phyloP scores from a whole-genome alignment of 2,113 vertebrate species.

The Microcebus jonahi region DNA sequence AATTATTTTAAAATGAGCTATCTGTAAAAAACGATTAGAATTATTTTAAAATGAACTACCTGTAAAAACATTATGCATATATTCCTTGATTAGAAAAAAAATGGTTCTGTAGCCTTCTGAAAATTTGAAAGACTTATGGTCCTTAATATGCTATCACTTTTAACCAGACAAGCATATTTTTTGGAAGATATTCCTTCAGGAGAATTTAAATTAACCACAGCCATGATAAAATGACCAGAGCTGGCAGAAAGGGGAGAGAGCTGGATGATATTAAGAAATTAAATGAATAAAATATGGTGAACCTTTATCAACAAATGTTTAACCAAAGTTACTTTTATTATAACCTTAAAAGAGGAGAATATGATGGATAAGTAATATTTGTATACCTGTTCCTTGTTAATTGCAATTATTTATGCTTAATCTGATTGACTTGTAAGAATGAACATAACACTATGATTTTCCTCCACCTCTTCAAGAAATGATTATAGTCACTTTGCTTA shows the following conservation, averaged over 20 bases:
- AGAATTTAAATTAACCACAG: slow-evolving; percentile 68
- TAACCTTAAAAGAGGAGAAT: slow-evolving; percentile 25
- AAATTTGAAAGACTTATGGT: slow-evolving; percentile 57
- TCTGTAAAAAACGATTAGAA: neutral
- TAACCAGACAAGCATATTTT: slow-evolving; percentile 51
- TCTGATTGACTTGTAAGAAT: neutral
- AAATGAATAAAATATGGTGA: slow-evolving; percentile 68
- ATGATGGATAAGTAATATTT: slow-evolving; percentile 16
- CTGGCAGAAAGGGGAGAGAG: slow-evolving; percentile 58
- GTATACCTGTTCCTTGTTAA: neutral
- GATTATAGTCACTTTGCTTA: slow-evolving; percentile 17
- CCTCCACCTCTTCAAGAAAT: slow-evolving; percentile 33
- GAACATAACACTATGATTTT: slow-evolving; percentile 8
- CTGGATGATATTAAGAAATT: slow-evolving; percentile 66
- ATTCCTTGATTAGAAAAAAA: slow-evolving; percentile 56
- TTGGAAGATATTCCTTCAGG: slow-evolving; percentile 55
- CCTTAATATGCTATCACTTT: slow-evolving; percentile 58
- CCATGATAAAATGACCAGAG: slow-evolving; percentile 56
- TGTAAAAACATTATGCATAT: slow-evolving; percentile 36
- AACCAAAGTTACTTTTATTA: slow-evolving; percentile 65
- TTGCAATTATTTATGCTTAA: slow-evolving; percentile 19
- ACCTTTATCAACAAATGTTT: slow-evolving; percentile 60
- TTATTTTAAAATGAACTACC: slow-evolving; percentile 50
- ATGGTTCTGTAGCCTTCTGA: slow-evolving; percentile 26
- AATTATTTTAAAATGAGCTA: slow-evolving; percentile 50